These are phyloP conservation scores for Lymantria dispar DNA, from an alignment of 2,888 invertebrate species.

Conservation along the genomic window DNA sequence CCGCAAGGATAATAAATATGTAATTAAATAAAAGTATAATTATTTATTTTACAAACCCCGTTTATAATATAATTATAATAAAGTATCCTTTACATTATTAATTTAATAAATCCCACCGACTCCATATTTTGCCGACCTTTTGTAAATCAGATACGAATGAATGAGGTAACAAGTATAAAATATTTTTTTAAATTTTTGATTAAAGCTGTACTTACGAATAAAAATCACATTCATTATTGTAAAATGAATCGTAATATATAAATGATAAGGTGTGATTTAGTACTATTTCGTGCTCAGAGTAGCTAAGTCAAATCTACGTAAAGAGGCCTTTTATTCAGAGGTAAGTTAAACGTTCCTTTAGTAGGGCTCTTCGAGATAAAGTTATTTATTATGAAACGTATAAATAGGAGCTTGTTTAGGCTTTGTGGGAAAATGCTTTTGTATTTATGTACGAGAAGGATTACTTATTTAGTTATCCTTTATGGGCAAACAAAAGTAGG, in stretches of 20 bases:
- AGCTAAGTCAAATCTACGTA: not conserved
- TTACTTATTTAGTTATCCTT: not conserved
- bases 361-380: constrained; percentile 3
- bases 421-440: not conserved
- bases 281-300: not conserved
- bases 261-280: constrained; percentile 1
- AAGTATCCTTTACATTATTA: too few relatives aligned
- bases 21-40: too few relatives aligned
- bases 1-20: too few relatives aligned
- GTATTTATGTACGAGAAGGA: not conserved
- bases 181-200: not conserved
- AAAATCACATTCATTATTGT: not conserved
- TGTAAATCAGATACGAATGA: too few relatives aligned
- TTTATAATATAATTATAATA: too few relatives aligned
- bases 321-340: constrained; percentile 9
- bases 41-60: too few relatives aligned
- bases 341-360: constrained; percentile 2
- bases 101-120: too few relatives aligned
- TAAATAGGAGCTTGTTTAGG: not conserved
- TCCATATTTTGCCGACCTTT: too few relatives aligned
- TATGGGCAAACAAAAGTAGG: too few relatives aligned
- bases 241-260: not conserved
- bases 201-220: not conserved
- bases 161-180: too few relatives aligned
- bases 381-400: constrained; percentile 2